phyloP scores from a whole-genome alignment of 2,888 invertebrate genomes.

The Caradrina kadenii region DNA sequence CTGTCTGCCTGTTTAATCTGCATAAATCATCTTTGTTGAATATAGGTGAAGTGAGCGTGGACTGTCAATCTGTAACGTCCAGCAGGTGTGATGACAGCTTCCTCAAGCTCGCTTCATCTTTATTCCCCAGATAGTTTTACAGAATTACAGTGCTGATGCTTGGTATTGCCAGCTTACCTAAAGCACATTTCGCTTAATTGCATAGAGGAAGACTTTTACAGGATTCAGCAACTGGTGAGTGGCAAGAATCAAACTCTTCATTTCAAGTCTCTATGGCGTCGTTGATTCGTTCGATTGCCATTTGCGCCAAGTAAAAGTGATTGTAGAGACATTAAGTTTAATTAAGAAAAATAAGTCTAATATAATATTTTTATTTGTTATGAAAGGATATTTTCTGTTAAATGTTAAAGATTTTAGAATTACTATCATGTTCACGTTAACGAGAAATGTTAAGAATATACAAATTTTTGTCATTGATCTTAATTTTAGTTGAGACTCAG shows the following conservation, averaged over 20 bases:
- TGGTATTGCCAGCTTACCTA: too few species aligned
- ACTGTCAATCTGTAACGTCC: too few species aligned
- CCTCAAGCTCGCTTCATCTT: too few species aligned
- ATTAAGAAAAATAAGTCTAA: neutral
- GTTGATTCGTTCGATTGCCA: slow-evolving; percentile 18
- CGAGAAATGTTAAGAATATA: slow-evolving; percentile 41
- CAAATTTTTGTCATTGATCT: slow-evolving; percentile 40
- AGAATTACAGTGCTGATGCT: too few species aligned
- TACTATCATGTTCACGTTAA: neutral
- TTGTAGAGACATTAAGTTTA: slow-evolving; percentile 1
- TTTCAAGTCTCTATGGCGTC: neutral
- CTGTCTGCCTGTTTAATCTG: too few species aligned
- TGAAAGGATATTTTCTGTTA: neutral
- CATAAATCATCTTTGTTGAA: too few species aligned
- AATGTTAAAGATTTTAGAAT: slow-evolving; percentile 14
- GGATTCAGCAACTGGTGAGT: neutral
- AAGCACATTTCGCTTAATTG: too few species aligned
- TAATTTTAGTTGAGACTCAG: slow-evolving; percentile 20
- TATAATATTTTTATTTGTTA: slow-evolving; percentile 4
- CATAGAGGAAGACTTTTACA: too few species aligned
- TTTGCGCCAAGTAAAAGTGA: slow-evolving; percentile 31
- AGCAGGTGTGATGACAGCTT: too few species aligned
- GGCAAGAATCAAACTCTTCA: neutral
- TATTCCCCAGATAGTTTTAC: too few species aligned
- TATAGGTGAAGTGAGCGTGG: too few species aligned